Base-by-base conservation (phyloP, 2,888 invertebrate species). In the Osedax fenrisi region DNA sequence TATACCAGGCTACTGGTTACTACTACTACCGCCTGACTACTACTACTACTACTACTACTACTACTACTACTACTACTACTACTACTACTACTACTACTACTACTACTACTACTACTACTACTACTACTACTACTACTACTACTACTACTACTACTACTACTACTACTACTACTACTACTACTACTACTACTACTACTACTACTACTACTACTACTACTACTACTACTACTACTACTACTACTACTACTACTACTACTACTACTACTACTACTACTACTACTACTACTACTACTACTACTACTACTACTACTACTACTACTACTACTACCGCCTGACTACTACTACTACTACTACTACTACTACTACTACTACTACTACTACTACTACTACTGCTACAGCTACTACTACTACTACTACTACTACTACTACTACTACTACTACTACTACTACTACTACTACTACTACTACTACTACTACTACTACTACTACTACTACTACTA, bases 1-100 rank as follows among this genome's bases (percentile, higher is more conserved):
- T 83, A 73, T 83, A 82, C 77, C 78, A 79, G 27, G 75, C 79
- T 1, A 83, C 83, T n/a, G 72, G 69, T 69, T n/a, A n/a, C n/a
- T n/a, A n/a, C n/a, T n/a, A n/a, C n/a, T n/a, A n/a, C n/a, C n/a
- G n/a, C n/a, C n/a, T n/a, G n/a, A n/a, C n/a, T n/a, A n/a, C n/a
- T n/a, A n/a, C n/a, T n/a, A n/a, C n/a, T n/a, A n/a, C n/a, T n/a
- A n/a, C n/a, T n/a, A n/a, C n/a, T n/a, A n/a, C n/a, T n/a, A n/a
- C n/a, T n/a, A 64, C 26, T 73, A 73, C 73, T 73, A 73, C 73
- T 73, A 73, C 73, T 73, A 73, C 73, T 73, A 73, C 73, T 73
- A 73, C 73, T 73, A 73, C 74, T 73, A 73, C 74, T 73, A 73
- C 72, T 73, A 73, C 74, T 73, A 73, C 72, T 73, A 73, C 74